Evolutionary conservation across 2,888 invertebrate genomes (phyloP), one percentile per base, ranked within the genome.

Genomic region (Cephus sareptanus): DNA sequence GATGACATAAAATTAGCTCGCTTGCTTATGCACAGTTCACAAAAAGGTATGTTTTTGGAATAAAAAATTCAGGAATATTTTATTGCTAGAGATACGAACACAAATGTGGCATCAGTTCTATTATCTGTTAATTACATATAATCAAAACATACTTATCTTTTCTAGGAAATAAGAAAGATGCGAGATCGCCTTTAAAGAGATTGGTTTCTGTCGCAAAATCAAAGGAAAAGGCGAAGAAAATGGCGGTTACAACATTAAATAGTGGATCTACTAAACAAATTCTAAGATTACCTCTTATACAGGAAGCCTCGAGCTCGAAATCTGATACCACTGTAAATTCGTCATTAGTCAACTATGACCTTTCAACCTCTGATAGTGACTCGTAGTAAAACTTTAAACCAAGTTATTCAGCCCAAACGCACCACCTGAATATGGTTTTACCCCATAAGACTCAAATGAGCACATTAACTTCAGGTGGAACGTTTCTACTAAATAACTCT

Each of bases 1-100:
- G 96, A 97, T 80, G 98, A 98, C 89, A 93, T 94, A 76, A 94
- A 94, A 89, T 93, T 97, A 91, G 98, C 98, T 0, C 93, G 95
- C 0, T 92, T 98, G 6, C 93, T 97, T 82, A 94, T 95, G 78
- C 91, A 96, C 4, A 94, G 94, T 87, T 95, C 95, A 1, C 91
- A 93, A 23, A 93, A 92, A 88, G 94, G 94, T 91, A 93, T 95
- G 23, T 23, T 23, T 56, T 23, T 15, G 15, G 23, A 56, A 56
- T 56, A 2, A 6, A 23, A 56, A 9, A 56, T 56, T 56, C 23
- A 15, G 23, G 6, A 23, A 56, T 9, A 23, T 56, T 56, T 56
- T 56, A 0, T 56, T 56, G 23, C 56, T 56, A 56, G 56, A 15
- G 4, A 56, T 56, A 56, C 23, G 23, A 56, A 56, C 4, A 23